phyloP scores from a whole-genome alignment of 2,888 invertebrate species.

The Drosophila bunnanda region DNA sequence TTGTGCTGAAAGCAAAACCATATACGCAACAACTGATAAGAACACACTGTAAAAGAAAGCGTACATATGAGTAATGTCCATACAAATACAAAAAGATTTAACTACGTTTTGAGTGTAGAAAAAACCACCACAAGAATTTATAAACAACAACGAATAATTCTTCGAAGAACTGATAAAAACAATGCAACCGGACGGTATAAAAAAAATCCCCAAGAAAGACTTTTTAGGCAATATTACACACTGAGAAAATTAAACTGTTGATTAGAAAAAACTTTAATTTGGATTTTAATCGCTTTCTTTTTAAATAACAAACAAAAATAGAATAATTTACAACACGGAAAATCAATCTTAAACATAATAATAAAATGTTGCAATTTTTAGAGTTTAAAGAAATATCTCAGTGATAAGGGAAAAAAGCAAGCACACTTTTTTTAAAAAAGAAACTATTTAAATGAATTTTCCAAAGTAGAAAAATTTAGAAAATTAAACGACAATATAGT shows the following conservation, averaged over 20 bases:
- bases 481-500: not conserved
- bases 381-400: not conserved
- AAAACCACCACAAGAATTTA: slow-evolving; percentile 35
- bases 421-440: not conserved
- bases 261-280: not conserved
- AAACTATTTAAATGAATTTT: not conserved
- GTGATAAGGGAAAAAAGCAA: not conserved
- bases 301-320: no score
- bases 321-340: not conserved
- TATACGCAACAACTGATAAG: slow-evolving; percentile 22
- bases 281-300: not conserved
- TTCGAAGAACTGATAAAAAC: slow-evolving; percentile 33
- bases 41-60: slow-evolving; percentile 1
- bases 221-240: not conserved
- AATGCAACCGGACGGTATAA: slow-evolving; percentile 20
- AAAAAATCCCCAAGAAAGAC: not conserved
- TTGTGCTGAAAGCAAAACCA: slow-evolving; percentile 16
- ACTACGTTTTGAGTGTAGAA: not conserved
- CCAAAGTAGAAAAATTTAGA: not conserved
- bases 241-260: not conserved
- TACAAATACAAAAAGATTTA: slow-evolving; percentile 7
- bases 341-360: no score
- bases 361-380: not conserved
- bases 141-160: slow-evolving; percentile 18
- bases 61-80: slow-evolving; percentile 8